Evolutionary conservation across 2,797 vertebrate genomes (phyloP).

Genomic region (Mus minutoides): DNA sequence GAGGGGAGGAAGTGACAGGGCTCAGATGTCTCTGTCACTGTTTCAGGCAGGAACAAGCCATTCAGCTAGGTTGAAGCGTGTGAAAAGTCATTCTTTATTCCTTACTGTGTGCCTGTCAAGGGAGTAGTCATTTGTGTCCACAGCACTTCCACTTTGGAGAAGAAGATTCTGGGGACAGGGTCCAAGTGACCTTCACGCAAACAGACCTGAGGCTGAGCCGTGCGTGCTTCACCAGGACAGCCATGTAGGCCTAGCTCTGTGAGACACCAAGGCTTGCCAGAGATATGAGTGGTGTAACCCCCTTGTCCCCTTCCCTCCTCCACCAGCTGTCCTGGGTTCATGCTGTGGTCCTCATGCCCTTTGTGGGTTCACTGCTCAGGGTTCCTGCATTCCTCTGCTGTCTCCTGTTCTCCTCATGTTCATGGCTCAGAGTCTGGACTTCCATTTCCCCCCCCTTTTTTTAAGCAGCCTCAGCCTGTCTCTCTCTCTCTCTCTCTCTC

Average conservation of each 20-base stretch:
- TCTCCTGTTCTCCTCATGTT: constrained; percentile 56
- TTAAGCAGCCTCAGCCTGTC: background rate
- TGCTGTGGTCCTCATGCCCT: constrained; percentile 22
- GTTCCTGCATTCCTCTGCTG: constrained; percentile 58
- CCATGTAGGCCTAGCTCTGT: background rate
- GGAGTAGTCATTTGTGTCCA: background rate
- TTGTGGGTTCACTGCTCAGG: constrained; percentile 50
- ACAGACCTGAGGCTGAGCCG: background rate
- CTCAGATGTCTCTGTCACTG: background rate
- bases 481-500: background rate
- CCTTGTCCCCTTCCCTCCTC: constrained; percentile 14
- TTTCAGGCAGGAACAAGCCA: background rate
- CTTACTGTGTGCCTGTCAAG: background rate
- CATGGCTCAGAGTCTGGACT: constrained; percentile 59
- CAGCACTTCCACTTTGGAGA: background rate
- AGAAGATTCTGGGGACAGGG: background rate
- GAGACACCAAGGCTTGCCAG: background rate
- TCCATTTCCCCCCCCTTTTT: constrained; percentile 65
- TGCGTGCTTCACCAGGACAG: background rate
- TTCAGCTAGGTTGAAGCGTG: background rate
- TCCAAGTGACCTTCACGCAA: background rate
- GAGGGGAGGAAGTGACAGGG: background rate
- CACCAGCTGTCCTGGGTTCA: background rate
- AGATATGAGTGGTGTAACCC: constrained; percentile 17
- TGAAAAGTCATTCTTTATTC: background rate